phyloP scores from a whole-genome alignment of 2,888 invertebrate genomes.

The Pemphredon lugubris region DNA sequence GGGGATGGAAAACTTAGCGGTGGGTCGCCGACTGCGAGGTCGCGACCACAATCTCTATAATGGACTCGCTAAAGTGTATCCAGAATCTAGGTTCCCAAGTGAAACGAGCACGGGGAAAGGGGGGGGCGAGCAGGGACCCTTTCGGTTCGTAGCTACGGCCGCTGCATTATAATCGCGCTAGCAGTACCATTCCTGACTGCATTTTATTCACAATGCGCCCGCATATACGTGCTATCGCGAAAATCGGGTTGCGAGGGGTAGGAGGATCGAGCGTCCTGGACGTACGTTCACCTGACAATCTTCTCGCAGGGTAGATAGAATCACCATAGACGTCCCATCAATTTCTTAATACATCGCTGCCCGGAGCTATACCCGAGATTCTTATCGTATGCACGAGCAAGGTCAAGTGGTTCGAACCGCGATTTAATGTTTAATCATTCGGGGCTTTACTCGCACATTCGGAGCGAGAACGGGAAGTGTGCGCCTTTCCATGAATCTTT shows the following conservation, averaged over 20 bases:
- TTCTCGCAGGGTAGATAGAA: not conserved
- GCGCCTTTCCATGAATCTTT: no score
- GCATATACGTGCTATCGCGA: conserved; percentile 52
- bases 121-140: conserved; percentile 51
- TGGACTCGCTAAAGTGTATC: conserved; percentile 78
- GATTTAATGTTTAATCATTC: no score
- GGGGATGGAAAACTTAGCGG: conserved; percentile 62
- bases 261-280: conserved; percentile 1
- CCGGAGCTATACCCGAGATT: no score
- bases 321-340: not conserved
- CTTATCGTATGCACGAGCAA: no score
- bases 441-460: no score
- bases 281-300: not conserved
- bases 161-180: conserved; percentile 64
- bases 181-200: conserved; percentile 34
- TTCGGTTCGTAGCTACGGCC: conserved; percentile 56
- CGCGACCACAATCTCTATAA: conserved; percentile 79
- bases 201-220: conserved; percentile 62
- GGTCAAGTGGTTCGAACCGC: no score
- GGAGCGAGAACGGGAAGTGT: no score
- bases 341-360: not conserved
- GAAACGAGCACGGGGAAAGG: conserved; percentile 50
- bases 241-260: conserved; percentile 23
- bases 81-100: conserved; percentile 63
- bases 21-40: conserved; percentile 62